phyloP scores from a whole-genome alignment of 2,797 vertebrate species.

The Sebastolobus altivelis region DNA sequence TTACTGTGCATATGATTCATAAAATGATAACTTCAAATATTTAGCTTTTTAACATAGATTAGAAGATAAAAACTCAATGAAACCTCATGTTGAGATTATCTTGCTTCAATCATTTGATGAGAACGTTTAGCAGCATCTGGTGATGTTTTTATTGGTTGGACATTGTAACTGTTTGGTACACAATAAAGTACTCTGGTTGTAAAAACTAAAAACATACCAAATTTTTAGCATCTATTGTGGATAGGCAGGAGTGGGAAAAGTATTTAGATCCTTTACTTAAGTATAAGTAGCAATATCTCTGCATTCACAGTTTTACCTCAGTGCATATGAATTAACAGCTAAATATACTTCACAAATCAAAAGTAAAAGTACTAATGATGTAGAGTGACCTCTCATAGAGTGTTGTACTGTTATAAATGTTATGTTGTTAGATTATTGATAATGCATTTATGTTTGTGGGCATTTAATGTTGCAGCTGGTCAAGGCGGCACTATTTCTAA shows the following conservation, averaged over 20 bases:
- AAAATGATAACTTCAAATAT: not conserved
- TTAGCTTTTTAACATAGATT: not conserved
- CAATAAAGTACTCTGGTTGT: not conserved
- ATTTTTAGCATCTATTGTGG: not conserved
- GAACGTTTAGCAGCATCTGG: not conserved
- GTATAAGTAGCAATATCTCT: not conserved
- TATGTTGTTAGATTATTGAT: not conserved
- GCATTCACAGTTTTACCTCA: not conserved
- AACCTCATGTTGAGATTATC: not conserved
- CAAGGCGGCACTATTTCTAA: not conserved
- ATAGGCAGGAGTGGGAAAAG: not conserved
- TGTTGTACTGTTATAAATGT: not conserved
- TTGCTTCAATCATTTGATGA: not conserved
- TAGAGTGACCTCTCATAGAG: not conserved
- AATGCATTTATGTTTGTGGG: not conserved
- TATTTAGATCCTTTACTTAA: not conserved
- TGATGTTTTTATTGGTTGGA: not conserved
- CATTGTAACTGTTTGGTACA: not conserved
- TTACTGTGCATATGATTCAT: not conserved
- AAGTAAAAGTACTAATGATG: not conserved
- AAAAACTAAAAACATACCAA: not conserved
- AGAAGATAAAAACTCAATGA: not conserved
- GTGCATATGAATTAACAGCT: not conserved
- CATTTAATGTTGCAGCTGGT: not conserved
- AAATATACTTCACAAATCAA: not conserved